phyloP scores from a whole-genome alignment of 2,797 vertebrate genomes.

The Petrocephalus schoutedeni region DNA sequence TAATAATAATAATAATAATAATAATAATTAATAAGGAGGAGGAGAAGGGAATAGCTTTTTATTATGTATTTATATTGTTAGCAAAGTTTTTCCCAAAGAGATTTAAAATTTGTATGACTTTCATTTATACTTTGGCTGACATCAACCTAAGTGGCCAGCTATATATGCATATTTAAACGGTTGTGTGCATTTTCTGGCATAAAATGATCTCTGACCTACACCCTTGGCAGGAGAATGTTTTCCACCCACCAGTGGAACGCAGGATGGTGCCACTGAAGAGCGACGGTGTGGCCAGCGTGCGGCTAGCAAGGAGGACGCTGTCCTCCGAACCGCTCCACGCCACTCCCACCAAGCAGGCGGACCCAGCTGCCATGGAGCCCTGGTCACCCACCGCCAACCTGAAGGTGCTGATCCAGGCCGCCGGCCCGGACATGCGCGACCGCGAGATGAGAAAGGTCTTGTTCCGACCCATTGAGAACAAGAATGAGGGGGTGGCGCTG shows the following conservation, averaged over 20 bases:
- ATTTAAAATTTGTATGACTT: not conserved
- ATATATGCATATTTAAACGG: not conserved
- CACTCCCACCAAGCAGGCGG: conserved; percentile 76
- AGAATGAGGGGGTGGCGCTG: conserved; percentile 48
- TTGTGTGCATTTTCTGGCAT: not conserved
- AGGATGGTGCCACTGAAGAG: not conserved
- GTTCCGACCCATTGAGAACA: conserved; percentile 84
- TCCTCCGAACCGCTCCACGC: conserved; percentile 68
- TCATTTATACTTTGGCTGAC: not conserved
- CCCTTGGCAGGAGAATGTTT: not conserved
- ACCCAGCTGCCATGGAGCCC: conserved; percentile 64
- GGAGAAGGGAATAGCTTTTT: not conserved
- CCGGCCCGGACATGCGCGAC: conserved; percentile 85
- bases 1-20: not conserved
- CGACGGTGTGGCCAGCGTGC: conserved; percentile 6
- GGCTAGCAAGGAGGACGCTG: conserved; percentile 54
- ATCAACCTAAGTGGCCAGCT: not conserved
- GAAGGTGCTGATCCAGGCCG: conserved; percentile 86
- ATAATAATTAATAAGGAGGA: not conserved
- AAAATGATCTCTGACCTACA: not conserved
- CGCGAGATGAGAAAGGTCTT: conserved; percentile 86
- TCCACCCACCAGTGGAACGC: not conserved
- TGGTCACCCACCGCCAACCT: conserved; percentile 88
- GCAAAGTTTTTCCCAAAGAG: not conserved
- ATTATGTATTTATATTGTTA: not conserved